Conservation (phyloP, 2,113 vertebrate species). For the Etheostoma spectabile region DNA sequence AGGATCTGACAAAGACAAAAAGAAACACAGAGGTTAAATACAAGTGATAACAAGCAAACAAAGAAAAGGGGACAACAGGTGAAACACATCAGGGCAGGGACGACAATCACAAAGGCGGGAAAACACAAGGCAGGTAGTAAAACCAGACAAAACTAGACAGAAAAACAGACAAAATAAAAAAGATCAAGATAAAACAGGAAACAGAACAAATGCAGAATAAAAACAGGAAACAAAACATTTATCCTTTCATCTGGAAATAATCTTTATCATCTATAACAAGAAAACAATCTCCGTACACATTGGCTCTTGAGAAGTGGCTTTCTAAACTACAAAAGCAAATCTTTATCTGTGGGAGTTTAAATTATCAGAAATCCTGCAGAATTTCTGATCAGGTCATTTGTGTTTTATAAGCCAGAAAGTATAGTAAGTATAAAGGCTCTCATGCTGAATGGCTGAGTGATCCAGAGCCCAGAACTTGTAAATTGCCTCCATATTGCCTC, state of each 20-base stretch:
- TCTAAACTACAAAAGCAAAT: neutral
- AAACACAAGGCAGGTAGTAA: too few relatives aligned
- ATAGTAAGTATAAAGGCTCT: neutral
- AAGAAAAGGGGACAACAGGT: too few relatives aligned
- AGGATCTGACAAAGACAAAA: too few relatives aligned
- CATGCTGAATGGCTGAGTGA: neutral
- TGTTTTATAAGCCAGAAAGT: neutral
- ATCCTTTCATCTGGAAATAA: neutral
- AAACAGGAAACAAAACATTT: neutral
- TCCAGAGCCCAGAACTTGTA: neutral
- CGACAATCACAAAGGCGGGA: too few relatives aligned
- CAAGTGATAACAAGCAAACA: too few relatives aligned
- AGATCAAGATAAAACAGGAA: too few relatives aligned
- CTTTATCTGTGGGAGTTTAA: neutral
- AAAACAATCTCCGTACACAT: neutral
- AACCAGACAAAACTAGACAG: too few relatives aligned
- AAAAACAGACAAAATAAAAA: too few relatives aligned
- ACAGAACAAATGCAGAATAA: too few relatives aligned
- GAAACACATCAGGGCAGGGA: too few relatives aligned
- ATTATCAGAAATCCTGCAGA: neutral
- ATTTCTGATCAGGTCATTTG: neutral
- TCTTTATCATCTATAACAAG: neutral
- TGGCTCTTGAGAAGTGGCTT: neutral
- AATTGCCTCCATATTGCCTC: conserved; percentile 2
- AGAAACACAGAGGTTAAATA: too few relatives aligned